Percentiles rank a stretch among this genome's conserved stretches.
Conservation (phyloP, 2,888 invertebrate genomes). For the Platypus cylindrus region DNA sequence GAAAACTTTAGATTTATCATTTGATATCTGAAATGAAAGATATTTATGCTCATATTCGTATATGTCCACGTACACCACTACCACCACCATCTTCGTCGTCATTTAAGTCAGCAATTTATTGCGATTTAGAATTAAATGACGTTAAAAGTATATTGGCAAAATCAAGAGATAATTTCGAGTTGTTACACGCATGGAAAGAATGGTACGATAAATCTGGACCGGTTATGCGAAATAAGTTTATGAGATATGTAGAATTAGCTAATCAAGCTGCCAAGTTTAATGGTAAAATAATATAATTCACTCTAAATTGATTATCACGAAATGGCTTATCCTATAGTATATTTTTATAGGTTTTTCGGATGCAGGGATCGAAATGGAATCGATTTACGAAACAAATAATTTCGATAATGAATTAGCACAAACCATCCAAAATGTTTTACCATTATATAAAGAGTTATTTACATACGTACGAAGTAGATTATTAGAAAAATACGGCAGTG, state of each 20-base stretch:
- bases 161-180: slow-evolving; percentile 61
- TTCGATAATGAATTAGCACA: slow-evolving; percentile 46
- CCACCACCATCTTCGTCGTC: slow-evolving; percentile 22
- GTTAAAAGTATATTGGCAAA: slow-evolving; percentile 52
- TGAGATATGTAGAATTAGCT: slow-evolving; percentile 64
- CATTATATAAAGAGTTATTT: slow-evolving; percentile 71
- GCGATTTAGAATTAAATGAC: slow-evolving; percentile 51
- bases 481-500: slow-evolving; percentile 32
- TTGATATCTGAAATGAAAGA: slow-evolving; percentile 69
- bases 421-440: slow-evolving; percentile 51
- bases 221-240: slow-evolving; percentile 59
- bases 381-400: slow-evolving; percentile 56
- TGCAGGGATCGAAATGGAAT: slow-evolving; percentile 70
- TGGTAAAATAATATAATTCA: slow-evolving; percentile 47
- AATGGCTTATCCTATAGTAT: no score
- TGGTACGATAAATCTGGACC: slow-evolving; percentile 73
- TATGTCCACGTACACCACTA: slow-evolving; percentile 50
- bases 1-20: slow-evolving; percentile 47
- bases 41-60: slow-evolving; percentile 55
- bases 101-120: slow-evolving; percentile 40
- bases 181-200: slow-evolving; percentile 65
- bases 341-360: slow-evolving; percentile 53
- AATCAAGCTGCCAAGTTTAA: slow-evolving; percentile 66
- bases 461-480: slow-evolving; percentile 66
- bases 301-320: no score